phyloP scores from a whole-genome alignment of 2,797 vertebrate genomes.

The Sebastes vulpes region DNA sequence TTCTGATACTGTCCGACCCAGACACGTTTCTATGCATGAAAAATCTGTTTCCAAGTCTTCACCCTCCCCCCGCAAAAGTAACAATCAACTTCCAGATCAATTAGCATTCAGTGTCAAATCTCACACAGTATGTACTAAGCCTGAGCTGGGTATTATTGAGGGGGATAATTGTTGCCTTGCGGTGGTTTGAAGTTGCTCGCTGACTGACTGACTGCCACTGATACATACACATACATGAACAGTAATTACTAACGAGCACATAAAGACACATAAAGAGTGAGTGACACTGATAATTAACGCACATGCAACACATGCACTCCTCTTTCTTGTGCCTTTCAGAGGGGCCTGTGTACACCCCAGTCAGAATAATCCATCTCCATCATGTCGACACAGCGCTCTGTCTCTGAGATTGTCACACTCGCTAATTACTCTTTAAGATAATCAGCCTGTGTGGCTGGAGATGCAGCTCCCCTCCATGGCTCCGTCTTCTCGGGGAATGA shows the following conservation, averaged over 20 bases:
- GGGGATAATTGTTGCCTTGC: conserved; percentile 71
- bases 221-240: conserved; percentile 74
- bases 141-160: conserved; percentile 44
- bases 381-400: conserved; percentile 56
- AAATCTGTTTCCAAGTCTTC: conserved; percentile 19
- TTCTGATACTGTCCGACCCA: conserved; percentile 26
- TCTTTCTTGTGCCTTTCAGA: conserved; percentile 60
- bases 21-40: conserved; percentile 19
- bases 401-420: conserved; percentile 75
- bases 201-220: conserved; percentile 70
- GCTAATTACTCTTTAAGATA: conserved; percentile 83
- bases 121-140: conserved; percentile 35
- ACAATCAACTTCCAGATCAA: conserved; percentile 69
- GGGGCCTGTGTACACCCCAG: conserved; percentile 50
- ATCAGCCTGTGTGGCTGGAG: conserved; percentile 77
- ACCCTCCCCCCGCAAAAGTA: conserved; percentile 32
- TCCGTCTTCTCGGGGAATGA: conserved; percentile 67
- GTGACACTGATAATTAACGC: conserved; percentile 76
- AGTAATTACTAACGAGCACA: conserved; percentile 73
- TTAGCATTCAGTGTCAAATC: conserved; percentile 63
- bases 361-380: conserved; percentile 78
- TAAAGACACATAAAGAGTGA: conserved; percentile 78
- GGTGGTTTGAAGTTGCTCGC: conserved; percentile 60
- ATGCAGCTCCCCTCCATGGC: conserved; percentile 63
- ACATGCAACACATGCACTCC: conserved; percentile 44